These are phyloP conservation scores for Pomacea maculata DNA, from an alignment of 1,140 invertebrate genomes.

Conservation along the genomic window DNA sequence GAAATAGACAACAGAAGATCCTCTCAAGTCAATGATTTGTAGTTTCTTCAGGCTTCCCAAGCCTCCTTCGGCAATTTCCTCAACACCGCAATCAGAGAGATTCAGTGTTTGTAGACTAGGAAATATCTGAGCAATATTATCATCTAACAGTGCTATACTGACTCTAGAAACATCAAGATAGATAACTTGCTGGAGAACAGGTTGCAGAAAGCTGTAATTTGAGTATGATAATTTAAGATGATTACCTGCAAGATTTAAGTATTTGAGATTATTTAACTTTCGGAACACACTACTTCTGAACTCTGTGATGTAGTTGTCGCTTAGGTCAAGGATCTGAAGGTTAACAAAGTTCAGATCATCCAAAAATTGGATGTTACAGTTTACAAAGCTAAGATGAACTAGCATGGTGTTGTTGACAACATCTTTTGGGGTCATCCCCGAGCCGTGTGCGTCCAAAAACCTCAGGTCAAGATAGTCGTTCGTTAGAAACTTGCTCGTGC, in stretches of 20 bases:
- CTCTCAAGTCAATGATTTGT: background rate
- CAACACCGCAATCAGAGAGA: background rate
- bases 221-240: background rate
- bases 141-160: background rate
- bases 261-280: background rate
- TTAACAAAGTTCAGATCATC: constrained; percentile 4
- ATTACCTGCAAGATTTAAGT: background rate
- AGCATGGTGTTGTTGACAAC: constrained; percentile 9
- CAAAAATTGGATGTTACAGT: background rate
- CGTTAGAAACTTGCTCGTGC: background rate
- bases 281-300: background rate
- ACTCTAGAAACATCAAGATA: background rate
- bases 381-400: constrained; percentile 17
- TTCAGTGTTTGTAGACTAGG: background rate
- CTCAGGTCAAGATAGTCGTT: background rate
- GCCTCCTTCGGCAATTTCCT: background rate
- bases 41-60: background rate
- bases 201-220: background rate
- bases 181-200: background rate
- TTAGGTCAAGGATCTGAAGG: constrained; percentile 21
- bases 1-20: background rate
- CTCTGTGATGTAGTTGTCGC: constrained; percentile 2
- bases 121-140: background rate
- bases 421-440: constrained; percentile 3
- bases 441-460: background rate